Percentiles rank a stretch among this genome's conserved stretches.
These are phyloP conservation scores for Drosophila aldrichi DNA, from an alignment of 2,888 invertebrate species.

Conservation along the genomic window DNA sequence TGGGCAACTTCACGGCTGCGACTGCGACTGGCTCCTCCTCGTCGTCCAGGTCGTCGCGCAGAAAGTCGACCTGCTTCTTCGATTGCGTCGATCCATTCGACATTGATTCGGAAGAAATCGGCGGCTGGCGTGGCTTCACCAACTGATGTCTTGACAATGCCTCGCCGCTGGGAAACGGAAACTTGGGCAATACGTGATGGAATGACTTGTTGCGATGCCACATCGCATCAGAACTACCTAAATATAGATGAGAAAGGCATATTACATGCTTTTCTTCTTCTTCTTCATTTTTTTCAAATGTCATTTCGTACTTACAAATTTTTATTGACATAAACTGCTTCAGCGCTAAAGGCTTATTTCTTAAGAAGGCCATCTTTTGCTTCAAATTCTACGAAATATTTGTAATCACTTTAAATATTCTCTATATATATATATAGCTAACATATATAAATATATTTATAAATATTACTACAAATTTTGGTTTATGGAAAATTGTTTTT, in stretches of 20 bases:
- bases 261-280: too few relatives aligned
- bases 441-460: background rate
- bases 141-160: slow-evolving; percentile 1
- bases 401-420: background rate
- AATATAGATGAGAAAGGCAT: too few relatives aligned
- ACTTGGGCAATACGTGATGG: slow-evolving; percentile 5
- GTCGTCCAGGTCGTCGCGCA: background rate
- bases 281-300: background rate
- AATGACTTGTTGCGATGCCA: background rate
- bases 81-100: too few relatives aligned
- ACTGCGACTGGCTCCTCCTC: background rate
- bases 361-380: background rate
- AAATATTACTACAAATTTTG: slow-evolving; percentile 7
- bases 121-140: slow-evolving; percentile 11
- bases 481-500: too few relatives aligned
- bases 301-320: slow-evolving; percentile 3
- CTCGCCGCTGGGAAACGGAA: slow-evolving; percentile 25
- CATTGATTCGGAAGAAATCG: background rate
- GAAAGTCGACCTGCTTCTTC: background rate
- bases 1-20: background rate
- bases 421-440: background rate
- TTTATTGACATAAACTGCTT: background rate
- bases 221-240: background rate
- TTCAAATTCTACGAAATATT: background rate
- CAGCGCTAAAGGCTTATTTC: background rate